Conservation (phyloP, 2,797 vertebrate species). For the Phalanger gymnotis region DNA sequence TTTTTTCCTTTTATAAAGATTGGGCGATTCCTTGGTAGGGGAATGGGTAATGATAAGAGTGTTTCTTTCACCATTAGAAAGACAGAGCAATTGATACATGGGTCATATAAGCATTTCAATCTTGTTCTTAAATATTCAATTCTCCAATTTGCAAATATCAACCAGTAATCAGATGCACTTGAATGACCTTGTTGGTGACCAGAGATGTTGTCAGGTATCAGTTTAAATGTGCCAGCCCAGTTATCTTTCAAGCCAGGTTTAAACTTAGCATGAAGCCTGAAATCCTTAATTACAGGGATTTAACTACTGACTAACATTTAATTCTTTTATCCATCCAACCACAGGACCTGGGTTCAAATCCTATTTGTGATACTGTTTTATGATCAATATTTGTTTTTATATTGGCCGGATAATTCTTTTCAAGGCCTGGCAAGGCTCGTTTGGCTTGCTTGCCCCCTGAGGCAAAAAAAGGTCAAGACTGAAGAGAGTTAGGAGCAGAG, state of each 20-base stretch:
- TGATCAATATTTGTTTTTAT: background rate
- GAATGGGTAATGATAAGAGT: background rate
- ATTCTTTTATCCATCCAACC: background rate
- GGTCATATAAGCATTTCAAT: background rate
- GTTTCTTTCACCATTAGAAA: constrained; percentile 28
- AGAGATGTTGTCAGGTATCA: background rate
- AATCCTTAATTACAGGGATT: background rate
- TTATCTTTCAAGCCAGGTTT: background rate
- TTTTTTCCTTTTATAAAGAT: background rate
- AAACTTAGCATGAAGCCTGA: background rate
- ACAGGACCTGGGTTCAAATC: background rate
- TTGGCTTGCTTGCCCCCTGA: background rate
- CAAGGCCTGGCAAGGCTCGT: background rate
- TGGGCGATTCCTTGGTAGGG: background rate
- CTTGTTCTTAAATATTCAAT: constrained; percentile 18
- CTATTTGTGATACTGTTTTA: background rate
- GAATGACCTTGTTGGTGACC: background rate
- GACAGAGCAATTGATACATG: constrained; percentile 22
- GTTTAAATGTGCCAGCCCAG: background rate
- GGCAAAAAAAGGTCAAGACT: background rate
- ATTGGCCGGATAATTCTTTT: background rate
- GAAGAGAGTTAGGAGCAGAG: background rate
- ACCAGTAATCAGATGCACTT: background rate
- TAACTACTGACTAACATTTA: background rate
- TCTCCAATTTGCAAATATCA: constrained; percentile 20